Evolutionary conservation across 2,888 invertebrate genomes (phyloP), one percentile per base, ranked within the genome.

Genomic region (Pseudococcus longispinus): DNA sequence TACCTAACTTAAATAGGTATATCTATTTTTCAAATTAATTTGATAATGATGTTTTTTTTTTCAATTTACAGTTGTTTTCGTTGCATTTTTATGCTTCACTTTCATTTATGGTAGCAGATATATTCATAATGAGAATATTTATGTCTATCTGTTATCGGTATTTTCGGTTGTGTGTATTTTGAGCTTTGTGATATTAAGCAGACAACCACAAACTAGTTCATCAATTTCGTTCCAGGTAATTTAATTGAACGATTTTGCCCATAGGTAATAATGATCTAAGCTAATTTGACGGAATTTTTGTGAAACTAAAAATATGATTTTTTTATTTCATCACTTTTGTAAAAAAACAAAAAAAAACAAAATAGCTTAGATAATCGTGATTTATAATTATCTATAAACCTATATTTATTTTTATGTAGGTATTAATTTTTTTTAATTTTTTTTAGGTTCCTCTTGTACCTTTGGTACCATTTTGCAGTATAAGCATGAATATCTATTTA

Each of bases 401-500:
- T 82, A 1, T n/a, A 82, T 20, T 42, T 82, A 1, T n/a, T 6
- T 26, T 80, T 15, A 80, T 37, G n/a, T n/a, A n/a, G n/a, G n/a
- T n/a, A 37, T 4, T 9, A 9, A 37, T 4, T 4, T 37, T 32
- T 32, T 37, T 37, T 44, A n/a, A 11, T 37, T 8, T 44, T 82
- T 42, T 23, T 87, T 46, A 88, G 88, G 96, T 97, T 6, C 97
- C 97, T 0, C 91, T 95, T 20, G 95, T 97, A 0, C 97, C 97
- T 1, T 91, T 96, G 87, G 90, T 97, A 85, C 97, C 97, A 0
- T 94, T 94, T 55, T 89, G 96, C 77, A 96, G 96, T 90, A 94
- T 96, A 88, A 93, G 96, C 89, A 92, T 95, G 74, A 97, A 97
- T 90, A 92, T 96, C 87, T 96, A 96, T 90, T 91, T 97, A 29